Evolutionary conservation across 2,797 vertebrate genomes (phyloP), one percentile per base, ranked within the genome.

Genomic region (Emys orbicularis): DNA sequence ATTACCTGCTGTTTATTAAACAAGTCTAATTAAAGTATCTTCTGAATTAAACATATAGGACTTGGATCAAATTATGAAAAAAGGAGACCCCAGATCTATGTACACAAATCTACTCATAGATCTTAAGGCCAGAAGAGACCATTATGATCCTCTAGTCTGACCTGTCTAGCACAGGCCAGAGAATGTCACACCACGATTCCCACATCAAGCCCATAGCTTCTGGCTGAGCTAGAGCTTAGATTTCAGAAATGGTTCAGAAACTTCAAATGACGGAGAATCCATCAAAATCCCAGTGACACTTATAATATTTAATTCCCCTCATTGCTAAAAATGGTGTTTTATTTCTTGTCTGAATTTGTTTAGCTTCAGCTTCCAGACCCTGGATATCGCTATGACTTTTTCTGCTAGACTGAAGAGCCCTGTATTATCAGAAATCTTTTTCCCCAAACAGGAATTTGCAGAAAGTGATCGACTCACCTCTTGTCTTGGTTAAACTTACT

Each of bases 131-230:
- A 41, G 9, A 41, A 23, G 10, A 37, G 9, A 41, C 9, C 19
- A 6, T 72, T 72, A 72, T 72, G 37, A 72, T n/a, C 8, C 34
- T 72, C 68, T 72, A 68, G 9, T 41, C 68, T 72, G 10, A 72
- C 10, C 10, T 41, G 10, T 25, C 19, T 77, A 49, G 44, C 27
- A 16, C 74, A 49, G 13, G 12, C 23, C 23, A 27, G 74, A 49
- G 25, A 12, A 10, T 49, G 74, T 29, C 50, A 18, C 15, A 5
- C 12, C 18, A 6, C 11, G 3, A 23, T 0, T 4, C 4, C 16
- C 1, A 6, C 4, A 1, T 4, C 3, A 47, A 12, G 7, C 4
- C 47, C 23, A 0, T 2, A 31, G 4, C 53, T 56, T 11, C 31
- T n/a, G 61, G 54, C 65, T 49, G 13, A 74, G 18, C 34, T 49